A percentile compares a stretch with the other conserved stretches of the same genome.
Evolutionary conservation across 2,888 invertebrate species (phyloP).

Genomic region (Cryptocephalus primarius): DNA sequence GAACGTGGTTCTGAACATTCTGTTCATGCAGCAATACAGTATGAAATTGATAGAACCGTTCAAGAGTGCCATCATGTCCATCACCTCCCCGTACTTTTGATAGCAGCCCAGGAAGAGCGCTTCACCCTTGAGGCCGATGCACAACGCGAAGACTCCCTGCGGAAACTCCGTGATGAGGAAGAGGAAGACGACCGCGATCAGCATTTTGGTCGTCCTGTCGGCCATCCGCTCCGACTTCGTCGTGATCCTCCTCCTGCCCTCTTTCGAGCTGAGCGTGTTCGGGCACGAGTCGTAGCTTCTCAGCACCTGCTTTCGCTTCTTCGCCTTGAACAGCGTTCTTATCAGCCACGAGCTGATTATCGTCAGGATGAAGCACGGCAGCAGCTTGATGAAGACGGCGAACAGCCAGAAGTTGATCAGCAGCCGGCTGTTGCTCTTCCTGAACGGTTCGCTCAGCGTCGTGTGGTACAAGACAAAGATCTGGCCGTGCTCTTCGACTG

Average conservation of each 20-base stretch:
- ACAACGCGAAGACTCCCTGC: slow-evolving; percentile 46
- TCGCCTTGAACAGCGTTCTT: slow-evolving; percentile 62
- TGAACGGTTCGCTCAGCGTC: slow-evolving; percentile 36
- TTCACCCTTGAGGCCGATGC: slow-evolving; percentile 52
- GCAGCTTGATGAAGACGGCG: slow-evolving; percentile 65
- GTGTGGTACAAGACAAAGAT: slow-evolving; percentile 49
- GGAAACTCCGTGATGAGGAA: slow-evolving; percentile 87
- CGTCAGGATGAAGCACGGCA: slow-evolving; percentile 70
- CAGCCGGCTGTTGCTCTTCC: slow-evolving; percentile 32
- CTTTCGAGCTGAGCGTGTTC: background rate
- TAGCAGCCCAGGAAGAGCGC: slow-evolving; percentile 75
- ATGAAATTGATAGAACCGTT: slow-evolving; percentile 92
- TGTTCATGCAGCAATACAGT: slow-evolving; percentile 87
- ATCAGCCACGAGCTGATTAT: slow-evolving; percentile 61
- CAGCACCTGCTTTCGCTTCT: slow-evolving; percentile 59
- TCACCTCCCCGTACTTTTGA: slow-evolving; percentile 68
- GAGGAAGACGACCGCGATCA: slow-evolving; percentile 74
- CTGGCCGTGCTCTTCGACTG: slow-evolving; percentile 44
- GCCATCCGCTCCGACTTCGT: slow-evolving; percentile 57
- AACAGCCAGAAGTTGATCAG: slow-evolving; percentile 71
- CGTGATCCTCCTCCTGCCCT: background rate
- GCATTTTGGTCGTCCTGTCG: slow-evolving; percentile 81
- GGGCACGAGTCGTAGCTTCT: slow-evolving; percentile 25
- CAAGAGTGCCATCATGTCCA: slow-evolving; percentile 81
- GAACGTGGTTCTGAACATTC: slow-evolving; percentile 79